phyloP scores from a whole-genome alignment of 2,888 invertebrate species.

The Pristionchus entomophagus region DNA sequence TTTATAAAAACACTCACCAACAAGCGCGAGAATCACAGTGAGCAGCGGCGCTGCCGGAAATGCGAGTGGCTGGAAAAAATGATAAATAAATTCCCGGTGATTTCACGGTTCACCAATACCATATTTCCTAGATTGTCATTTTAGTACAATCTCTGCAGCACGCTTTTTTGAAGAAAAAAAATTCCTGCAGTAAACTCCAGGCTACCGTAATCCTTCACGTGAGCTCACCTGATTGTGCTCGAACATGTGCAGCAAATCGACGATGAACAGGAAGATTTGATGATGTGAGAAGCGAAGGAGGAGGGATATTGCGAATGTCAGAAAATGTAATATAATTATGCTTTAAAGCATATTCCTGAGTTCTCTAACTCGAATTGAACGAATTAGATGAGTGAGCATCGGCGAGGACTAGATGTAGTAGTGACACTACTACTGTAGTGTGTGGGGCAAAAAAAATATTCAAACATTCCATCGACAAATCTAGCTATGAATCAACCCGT shows the following conservation, averaged over 20 bases:
- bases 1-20: conserved; percentile 91
- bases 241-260: conserved; percentile 96
- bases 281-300: conserved; percentile 97
- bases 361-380: too few relatives aligned
- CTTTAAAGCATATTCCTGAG: too few relatives aligned
- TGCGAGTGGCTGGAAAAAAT: conserved; percentile 80
- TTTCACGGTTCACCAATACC: neutral
- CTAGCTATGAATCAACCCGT: neutral
- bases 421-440: too few relatives aligned
- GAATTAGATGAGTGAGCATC: too few relatives aligned
- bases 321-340: too few relatives aligned
- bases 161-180: neutral
- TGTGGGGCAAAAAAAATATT: too few relatives aligned
- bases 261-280: conserved; percentile 98
- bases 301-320: conserved; percentile 99
- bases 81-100: neutral
- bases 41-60: conserved; percentile 96
- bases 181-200: conserved; percentile 81
- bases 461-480: too few relatives aligned
- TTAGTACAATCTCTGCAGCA: neutral
- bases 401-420: too few relatives aligned
- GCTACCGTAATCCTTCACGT: conserved; percentile 78
- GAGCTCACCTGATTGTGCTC: conserved; percentile 87
- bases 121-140: neutral
- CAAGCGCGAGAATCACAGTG: conserved; percentile 96